These are phyloP conservation scores for Campylomormyrus tamandua DNA, from an alignment of 2,113 vertebrate genomes.

Conservation along the genomic window DNA sequence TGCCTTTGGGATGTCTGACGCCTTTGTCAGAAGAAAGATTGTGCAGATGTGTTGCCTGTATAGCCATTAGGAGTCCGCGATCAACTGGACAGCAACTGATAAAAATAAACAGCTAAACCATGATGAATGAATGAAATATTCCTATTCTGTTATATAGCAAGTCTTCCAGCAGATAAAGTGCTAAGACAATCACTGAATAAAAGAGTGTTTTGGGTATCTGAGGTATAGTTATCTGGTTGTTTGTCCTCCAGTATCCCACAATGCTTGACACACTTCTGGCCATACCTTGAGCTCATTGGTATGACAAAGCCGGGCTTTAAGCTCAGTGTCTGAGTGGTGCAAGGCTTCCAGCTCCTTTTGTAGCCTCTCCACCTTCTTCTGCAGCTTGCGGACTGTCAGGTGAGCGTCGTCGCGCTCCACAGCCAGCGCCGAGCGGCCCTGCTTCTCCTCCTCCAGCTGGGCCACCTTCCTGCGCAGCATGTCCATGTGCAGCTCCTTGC, in stretches of 20 bases:
- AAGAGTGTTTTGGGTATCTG: not conserved
- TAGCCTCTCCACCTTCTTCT: conserved; percentile 71
- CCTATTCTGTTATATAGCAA: not conserved
- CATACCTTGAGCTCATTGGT: conserved; percentile 79
- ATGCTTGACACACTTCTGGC: not conserved
- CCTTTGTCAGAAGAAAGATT: not conserved
- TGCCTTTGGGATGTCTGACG: not conserved
- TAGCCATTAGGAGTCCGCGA: not conserved
- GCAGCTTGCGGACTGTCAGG: conserved; percentile 59
- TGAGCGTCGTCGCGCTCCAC: conserved; percentile 66
- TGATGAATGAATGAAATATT: not conserved
- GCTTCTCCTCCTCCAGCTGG: conserved; percentile 75
- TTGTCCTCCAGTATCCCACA: not conserved
- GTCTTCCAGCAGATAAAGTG: not conserved
- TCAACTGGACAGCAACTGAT: not conserved
- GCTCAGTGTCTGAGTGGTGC: conserved; percentile 62
- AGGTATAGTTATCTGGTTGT: not conserved
- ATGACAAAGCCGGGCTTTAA: conserved; percentile 74
- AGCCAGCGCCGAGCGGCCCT: conserved; percentile 51
- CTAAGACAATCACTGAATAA: not conserved
- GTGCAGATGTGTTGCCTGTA: not conserved
- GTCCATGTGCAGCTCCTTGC: conserved; percentile 75
- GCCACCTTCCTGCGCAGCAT: conserved; percentile 75
- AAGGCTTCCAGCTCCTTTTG: conserved; percentile 66
- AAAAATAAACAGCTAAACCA: not conserved